Evolutionary conservation across 2,797 vertebrate genomes (phyloP).

Genomic region (Microctenopoma steveboyesi): DNA sequence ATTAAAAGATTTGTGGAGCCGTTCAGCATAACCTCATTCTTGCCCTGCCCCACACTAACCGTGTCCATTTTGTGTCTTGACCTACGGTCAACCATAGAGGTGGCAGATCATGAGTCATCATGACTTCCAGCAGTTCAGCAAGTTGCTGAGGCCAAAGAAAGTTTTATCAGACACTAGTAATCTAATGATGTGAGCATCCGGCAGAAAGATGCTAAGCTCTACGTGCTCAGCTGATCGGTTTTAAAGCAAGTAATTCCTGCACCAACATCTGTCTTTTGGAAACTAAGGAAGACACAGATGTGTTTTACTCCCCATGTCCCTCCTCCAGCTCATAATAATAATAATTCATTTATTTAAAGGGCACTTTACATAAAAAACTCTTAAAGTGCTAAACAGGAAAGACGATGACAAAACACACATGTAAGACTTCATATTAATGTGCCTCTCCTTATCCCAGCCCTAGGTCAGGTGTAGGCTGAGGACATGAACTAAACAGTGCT

Average conservation of each 20-base stretch:
- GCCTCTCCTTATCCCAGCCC: too few relatives aligned
- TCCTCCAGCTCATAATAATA: too few relatives aligned
- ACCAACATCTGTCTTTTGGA: conserved; percentile 48
- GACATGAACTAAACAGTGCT: too few relatives aligned
- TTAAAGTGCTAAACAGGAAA: too few relatives aligned
- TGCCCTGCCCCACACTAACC: too few relatives aligned
- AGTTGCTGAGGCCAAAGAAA: neutral
- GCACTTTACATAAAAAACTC: too few relatives aligned
- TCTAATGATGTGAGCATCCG: conserved; percentile 14
- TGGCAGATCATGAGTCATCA: neutral
- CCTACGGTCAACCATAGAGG: neutral
- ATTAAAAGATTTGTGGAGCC: too few relatives aligned
- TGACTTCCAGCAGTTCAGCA: neutral
- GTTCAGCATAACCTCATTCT: too few relatives aligned
- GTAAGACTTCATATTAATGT: too few relatives aligned
- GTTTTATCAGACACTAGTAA: conserved; percentile 3
- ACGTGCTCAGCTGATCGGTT: conserved; percentile 44
- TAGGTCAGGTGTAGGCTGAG: too few relatives aligned
- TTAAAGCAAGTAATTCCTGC: conserved; percentile 51
- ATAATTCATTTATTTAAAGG: too few relatives aligned
- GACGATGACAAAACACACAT: too few relatives aligned
- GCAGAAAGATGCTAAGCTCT: conserved; percentile 37
- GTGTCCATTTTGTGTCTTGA: neutral
- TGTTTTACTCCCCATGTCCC: neutral
- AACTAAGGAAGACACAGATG: conserved; percentile 14